Evolutionary conservation across 2,888 invertebrate genomes (phyloP).

Genomic region (Cynaeus angustus): DNA sequence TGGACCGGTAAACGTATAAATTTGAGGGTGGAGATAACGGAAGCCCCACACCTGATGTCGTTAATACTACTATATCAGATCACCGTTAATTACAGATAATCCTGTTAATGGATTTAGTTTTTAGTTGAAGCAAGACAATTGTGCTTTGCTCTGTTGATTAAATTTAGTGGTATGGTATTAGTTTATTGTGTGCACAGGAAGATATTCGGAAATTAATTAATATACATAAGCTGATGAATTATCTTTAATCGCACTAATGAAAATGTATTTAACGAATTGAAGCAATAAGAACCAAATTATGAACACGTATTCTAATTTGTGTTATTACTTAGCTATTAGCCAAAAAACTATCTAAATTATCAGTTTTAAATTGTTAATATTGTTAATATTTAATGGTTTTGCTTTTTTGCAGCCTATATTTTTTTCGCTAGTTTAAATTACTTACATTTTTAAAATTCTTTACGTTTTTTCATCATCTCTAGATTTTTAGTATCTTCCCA

Average conservation of each 20-base stretch:
- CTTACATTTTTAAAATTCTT: too few relatives aligned
- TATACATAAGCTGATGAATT: constrained; percentile 3
- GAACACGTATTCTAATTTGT: too few relatives aligned
- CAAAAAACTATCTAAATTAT: too few relatives aligned
- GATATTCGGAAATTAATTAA: constrained; percentile 9
- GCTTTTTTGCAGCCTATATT: too few relatives aligned
- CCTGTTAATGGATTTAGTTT: constrained; percentile 34
- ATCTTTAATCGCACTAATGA: constrained; percentile 2
- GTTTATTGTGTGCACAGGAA: background rate
- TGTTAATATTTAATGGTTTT: too few relatives aligned
- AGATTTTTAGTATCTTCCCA: too few relatives aligned
- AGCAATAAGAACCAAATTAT: background rate
- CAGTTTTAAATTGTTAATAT: too few relatives aligned
- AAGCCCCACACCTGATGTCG: constrained; percentile 13
- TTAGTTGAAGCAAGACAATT: constrained; percentile 7
- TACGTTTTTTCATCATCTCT: too few relatives aligned
- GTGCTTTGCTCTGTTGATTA: constrained; percentile 8
- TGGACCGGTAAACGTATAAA: constrained; percentile 19
- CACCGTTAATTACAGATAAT: constrained; percentile 29
- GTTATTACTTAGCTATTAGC: too few relatives aligned
- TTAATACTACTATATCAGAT: constrained; percentile 17
- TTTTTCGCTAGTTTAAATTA: too few relatives aligned
- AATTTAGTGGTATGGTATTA: constrained; percentile 2
- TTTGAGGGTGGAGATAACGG: constrained; percentile 10
- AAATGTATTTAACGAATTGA: background rate